phyloP scores from a whole-genome alignment of 30 jellyfish, hydroid and myxozoan species.

The Cassiopea andromeda region DNA sequence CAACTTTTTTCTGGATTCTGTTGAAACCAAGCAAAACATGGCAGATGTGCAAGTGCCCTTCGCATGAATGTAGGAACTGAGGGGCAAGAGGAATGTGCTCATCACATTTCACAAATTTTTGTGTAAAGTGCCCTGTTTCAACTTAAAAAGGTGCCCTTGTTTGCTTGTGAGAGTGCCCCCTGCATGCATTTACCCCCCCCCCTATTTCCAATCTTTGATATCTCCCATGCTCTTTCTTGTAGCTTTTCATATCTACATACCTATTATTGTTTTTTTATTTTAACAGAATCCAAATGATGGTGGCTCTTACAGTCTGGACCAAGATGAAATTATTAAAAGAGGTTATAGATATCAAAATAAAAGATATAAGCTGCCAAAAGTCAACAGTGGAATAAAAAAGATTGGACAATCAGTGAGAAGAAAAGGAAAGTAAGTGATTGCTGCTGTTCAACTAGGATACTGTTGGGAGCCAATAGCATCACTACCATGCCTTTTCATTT shows the following conservation, averaged over 20 bases:
- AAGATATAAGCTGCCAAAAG: constrained; percentile 64
- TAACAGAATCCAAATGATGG: constrained; percentile 14
- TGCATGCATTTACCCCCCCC: no score
- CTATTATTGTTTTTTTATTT: not conserved
- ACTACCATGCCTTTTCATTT: no score
- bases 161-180: no score
- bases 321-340: constrained; percentile 56
- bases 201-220: not conserved
- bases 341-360: constrained; percentile 85
- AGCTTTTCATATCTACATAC: not conserved
- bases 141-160: no score
- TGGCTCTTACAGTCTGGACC: constrained; percentile 25
- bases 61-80: no score
- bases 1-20: no score
- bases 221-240: not conserved
- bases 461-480: no score
- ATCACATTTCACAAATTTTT: no score
- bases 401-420: constrained; percentile 64
- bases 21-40: no score
- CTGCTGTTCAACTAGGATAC: not conserved
- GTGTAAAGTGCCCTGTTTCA: no score
- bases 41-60: no score
- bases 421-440: constrained; percentile 51
- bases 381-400: constrained; percentile 45
- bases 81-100: no score